Evolutionary conservation across 2,113 vertebrate genomes (phyloP).

Genomic region (Aptenodytes patagonicus): DNA sequence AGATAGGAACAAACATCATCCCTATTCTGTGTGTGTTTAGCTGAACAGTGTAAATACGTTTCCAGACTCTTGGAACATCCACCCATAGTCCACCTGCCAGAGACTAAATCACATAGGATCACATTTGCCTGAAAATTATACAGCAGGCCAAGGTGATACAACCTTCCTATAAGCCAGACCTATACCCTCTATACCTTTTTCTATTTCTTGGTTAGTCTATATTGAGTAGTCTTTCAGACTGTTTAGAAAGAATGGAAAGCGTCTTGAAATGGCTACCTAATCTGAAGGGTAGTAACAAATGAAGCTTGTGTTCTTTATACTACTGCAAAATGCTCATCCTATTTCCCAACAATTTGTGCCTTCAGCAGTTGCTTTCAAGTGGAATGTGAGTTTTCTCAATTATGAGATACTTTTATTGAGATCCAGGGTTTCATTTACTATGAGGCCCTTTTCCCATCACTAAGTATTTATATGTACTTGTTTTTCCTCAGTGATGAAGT

Average conservation of each 20-base stretch:
- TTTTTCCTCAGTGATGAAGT: not conserved
- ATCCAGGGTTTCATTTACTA: not conserved
- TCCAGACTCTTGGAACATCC: not conserved
- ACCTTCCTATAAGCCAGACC: not conserved
- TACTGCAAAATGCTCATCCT: not conserved
- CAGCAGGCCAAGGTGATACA: not conserved
- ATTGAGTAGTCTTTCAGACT: not conserved
- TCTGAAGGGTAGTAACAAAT: not conserved
- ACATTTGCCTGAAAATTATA: not conserved
- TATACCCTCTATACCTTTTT: not conserved
- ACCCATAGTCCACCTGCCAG: not conserved
- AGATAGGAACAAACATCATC: not conserved
- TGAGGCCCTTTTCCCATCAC: not conserved
- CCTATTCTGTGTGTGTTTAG: not conserved
- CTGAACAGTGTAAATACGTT: not conserved
- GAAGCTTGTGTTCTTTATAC: not conserved
- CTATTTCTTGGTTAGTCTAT: not conserved
- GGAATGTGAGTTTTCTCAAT: not conserved
- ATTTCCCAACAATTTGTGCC: not conserved
- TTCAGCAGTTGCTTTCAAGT: not conserved
- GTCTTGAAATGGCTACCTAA: not conserved
- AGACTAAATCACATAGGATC: not conserved
- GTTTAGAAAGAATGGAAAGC: not conserved
- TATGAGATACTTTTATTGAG: not conserved
- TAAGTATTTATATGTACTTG: not conserved